Base-by-base conservation (phyloP, 2,888 invertebrate genomes). In the Aporophyla nigra region DNA sequence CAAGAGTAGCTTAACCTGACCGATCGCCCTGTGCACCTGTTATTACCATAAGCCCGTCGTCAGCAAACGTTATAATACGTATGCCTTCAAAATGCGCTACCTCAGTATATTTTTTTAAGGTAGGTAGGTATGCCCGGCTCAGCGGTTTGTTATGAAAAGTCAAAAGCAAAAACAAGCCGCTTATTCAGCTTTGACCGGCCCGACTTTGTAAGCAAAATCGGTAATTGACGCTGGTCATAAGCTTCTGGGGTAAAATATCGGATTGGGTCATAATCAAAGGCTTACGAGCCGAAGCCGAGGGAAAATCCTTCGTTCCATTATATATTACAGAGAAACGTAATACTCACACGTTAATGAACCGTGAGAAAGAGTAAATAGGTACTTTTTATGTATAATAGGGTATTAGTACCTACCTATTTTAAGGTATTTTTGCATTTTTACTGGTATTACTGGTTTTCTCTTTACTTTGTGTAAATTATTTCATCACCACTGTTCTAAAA, bases 241-340 rank as follows among this genome's bases (percentile, higher is more conserved):
- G 70, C 71, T 83, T 68, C 51, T 75, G 72, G 61, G 71, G 53
- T 71, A 54, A 83, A 83, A 87, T 84, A 84, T 82, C 74, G 76
- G 71, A 85, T 82, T 79, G 76, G 80, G 74, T 71, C 78, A 81
- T 85, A 85, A 85, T 87, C 88, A 86, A 89, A 88, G 85, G 84
- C 51, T 87, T 77, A 75, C 54, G 53, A 54, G 40, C 54, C 53
- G n/a, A 66, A 67, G 40, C 67, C 56, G 54, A 12, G 33, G 58
- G 43, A 14, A 65, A 76, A 75, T 63, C 65, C 46, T 69, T 16
- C 49, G 24, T 74, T 66, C 27, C 24, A 71, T 82, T 63, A 69
- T 67, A 83, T 78, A 74, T 75, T 71, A 71, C 21, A 75, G 70
- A 83, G 72, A 72, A 80, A 68, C 53, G 14, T 76, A 61, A 74